phyloP scores from a whole-genome alignment of 2,113 vertebrate species.

The Engystomops pustulosus region DNA sequence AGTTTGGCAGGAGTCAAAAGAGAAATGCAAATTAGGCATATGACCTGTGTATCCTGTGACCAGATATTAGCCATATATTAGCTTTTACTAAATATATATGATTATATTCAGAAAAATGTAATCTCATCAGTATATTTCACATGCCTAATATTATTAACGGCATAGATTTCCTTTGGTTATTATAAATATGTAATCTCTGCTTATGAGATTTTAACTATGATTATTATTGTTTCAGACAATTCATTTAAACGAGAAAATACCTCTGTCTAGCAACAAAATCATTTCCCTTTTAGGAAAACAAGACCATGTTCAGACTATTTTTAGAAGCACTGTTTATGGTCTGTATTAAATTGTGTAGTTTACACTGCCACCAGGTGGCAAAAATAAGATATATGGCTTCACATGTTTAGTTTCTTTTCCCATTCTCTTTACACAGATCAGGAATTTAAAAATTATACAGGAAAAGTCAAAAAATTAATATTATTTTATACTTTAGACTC shows the following conservation, averaged over 20 bases:
- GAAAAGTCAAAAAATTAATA: no score
- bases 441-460: no score
- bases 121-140: slow-evolving; percentile 8
- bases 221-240: slow-evolving; percentile 52
- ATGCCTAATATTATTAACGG: slow-evolving; percentile 20
- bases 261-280: slow-evolving; percentile 43
- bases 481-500: no score
- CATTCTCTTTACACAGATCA: no score
- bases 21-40: slow-evolving; percentile 15
- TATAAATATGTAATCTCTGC: slow-evolving; percentile 30
- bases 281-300: slow-evolving; percentile 48
- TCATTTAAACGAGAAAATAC: slow-evolving; percentile 45
- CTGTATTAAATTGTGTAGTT: slow-evolving; percentile 16
- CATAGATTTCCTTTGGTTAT: slow-evolving; percentile 23
- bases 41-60: slow-evolving; percentile 8
- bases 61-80: slow-evolving; percentile 12
- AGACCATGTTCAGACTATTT: slow-evolving; percentile 33
- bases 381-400: not conserved
- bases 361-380: slow-evolving; percentile 42
- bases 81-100: not conserved
- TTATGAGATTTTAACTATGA: slow-evolving; percentile 44
- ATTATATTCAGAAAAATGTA: slow-evolving; percentile 23
- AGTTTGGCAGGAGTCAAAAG: slow-evolving; percentile 32
- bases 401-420: not conserved
- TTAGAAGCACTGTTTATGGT: slow-evolving; percentile 35